phyloP scores from a whole-genome alignment of 2,888 invertebrate species.

The Limenitis camilla region DNA sequence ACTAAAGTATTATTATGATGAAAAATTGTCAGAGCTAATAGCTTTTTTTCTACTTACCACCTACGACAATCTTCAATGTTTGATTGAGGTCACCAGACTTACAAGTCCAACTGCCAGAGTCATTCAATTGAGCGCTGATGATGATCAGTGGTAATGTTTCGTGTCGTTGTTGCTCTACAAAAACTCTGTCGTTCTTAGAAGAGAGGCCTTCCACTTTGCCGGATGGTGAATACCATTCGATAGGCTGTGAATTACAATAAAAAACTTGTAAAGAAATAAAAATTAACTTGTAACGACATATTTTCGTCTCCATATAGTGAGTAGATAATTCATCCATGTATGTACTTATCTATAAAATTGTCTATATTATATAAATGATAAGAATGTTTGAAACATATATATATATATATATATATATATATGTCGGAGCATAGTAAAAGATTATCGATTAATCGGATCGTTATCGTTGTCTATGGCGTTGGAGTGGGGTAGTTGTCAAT shows the following conservation, averaged over 20 bases:
- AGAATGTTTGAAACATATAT: too few species aligned
- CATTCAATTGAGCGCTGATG: constrained; percentile 43
- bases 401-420: too few species aligned
- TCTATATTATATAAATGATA: too few species aligned
- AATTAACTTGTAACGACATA: not conserved
- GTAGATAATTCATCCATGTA: not conserved
- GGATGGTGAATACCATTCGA: constrained; percentile 52
- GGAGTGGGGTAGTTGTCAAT: too few species aligned
- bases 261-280: not conserved
- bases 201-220: constrained; percentile 43
- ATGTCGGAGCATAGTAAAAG: too few species aligned
- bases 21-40: too few species aligned
- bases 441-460: too few species aligned
- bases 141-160: constrained; percentile 47
- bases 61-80: constrained; percentile 51
- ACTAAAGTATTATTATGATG: too few species aligned
- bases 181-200: constrained; percentile 44
- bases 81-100: constrained; percentile 48
- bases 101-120: constrained; percentile 65
- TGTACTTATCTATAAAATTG: too few species aligned
- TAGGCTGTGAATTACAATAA: constrained; percentile 32
- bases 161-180: constrained; percentile 41
- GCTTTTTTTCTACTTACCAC: too few species aligned
- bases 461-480: too few species aligned
- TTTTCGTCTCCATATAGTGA: not conserved